Percentiles rank a stretch among this genome's conserved stretches.
Conservation (phyloP, 2,888 invertebrate species). For the Myopa testacea region DNA sequence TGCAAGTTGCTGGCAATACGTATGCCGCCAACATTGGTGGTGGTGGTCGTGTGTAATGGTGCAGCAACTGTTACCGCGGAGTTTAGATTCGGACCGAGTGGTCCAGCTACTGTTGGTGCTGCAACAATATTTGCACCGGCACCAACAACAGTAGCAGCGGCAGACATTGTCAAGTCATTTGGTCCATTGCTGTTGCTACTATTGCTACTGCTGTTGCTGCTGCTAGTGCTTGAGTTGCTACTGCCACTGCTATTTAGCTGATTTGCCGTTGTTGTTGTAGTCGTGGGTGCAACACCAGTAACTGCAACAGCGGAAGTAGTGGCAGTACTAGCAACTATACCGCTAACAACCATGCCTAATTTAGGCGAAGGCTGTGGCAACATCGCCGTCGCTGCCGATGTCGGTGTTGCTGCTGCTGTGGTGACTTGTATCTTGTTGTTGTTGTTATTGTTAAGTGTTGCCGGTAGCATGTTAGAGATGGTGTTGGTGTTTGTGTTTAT, state of each 20-base stretch:
- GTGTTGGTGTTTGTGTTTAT: conserved; percentile 38
- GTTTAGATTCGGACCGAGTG: conserved; percentile 44
- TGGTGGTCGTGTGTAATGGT: conserved; percentile 43
- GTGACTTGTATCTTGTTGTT: conserved; percentile 44
- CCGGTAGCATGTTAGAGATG: conserved; percentile 44
- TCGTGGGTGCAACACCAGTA: conserved; percentile 41
- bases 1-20: conserved; percentile 66
- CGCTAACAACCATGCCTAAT: conserved; percentile 42
- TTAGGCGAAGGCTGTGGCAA: conserved; percentile 42
- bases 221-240: conserved; percentile 50
- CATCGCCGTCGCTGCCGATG: conserved; percentile 43
- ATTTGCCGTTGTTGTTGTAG: conserved; percentile 50
- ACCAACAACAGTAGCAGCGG: conserved; percentile 48
- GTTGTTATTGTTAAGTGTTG: conserved; percentile 53
- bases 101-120: conserved; percentile 47
- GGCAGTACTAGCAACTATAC: conserved; percentile 43
- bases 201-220: conserved; percentile 48
- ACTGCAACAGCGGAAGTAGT: conserved; percentile 24
- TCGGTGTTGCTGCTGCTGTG: conserved; percentile 48
- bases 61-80: conserved; percentile 47
- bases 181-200: conserved; percentile 55
- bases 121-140: conserved; percentile 39
- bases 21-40: conserved; percentile 58
- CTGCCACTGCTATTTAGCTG: conserved; percentile 52
- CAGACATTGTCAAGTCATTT: conserved; percentile 58